Evolutionary conservation across 2,113 vertebrate genomes (phyloP), one percentile per base, ranked within the genome.

Genomic region (Plestiodon gilberti): DNA sequence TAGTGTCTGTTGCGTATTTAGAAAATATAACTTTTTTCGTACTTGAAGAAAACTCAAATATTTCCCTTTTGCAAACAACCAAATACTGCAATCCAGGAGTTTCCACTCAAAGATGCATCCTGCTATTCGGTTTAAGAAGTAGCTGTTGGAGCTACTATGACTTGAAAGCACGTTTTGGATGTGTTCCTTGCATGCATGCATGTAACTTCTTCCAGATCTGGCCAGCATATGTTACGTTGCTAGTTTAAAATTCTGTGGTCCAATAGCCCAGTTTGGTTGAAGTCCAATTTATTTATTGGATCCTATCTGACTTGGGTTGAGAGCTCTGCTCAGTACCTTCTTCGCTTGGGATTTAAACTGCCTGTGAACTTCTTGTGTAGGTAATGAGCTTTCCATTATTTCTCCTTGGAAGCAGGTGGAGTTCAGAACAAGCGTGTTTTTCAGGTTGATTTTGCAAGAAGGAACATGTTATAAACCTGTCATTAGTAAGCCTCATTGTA

Each of bases 371-470:
- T 57, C 17, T 64, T 64, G 17, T 57, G n/a, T 64, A 65, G 38
- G 14, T 61, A 73, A 35, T 7, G 7, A 48, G 52, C 20, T 48
- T 35, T 69, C 15, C 30, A 70, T 70, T 70, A 77, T 75, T 43
- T 83, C 77, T 33, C 35, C 75, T 33, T 38, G 62, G 57, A 62
- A 65, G 43, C n/a, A 80, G 70, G 57, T 65, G 78, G 78, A 87
- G 78, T 87, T 87, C n/a, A 65, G n/a, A 28, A 75, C 70, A 81
- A 87, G 70, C 78, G 55, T 38, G 85, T 75, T 87, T 87, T 81
- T 87, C 85, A 81, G 78, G 85, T 87, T 81, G 23, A 64, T 81
- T 75, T 81, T 55, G n/a, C 85, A 87, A 79, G 85, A 81, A 62
- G 59, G n/a, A 75, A 81, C 85, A 65, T 75, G 85, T 81, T 81